phyloP scores from a whole-genome alignment of 2,797 vertebrate species.

The Tachyglossus aculeatus region DNA sequence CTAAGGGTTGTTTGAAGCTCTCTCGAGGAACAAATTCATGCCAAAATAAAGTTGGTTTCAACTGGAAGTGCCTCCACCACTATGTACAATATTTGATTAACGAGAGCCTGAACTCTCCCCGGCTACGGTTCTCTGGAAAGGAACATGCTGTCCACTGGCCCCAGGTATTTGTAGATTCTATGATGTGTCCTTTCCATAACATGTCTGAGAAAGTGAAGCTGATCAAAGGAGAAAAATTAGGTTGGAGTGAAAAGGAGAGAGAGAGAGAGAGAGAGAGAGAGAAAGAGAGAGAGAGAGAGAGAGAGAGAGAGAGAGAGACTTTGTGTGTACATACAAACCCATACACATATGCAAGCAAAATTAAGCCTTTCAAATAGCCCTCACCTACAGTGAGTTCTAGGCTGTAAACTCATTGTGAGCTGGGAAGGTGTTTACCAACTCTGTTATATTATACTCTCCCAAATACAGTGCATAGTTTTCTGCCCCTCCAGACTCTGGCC shows the following conservation, averaged over 20 bases:
- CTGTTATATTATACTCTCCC: too few species aligned
- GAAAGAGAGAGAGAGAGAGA: slow-evolving; percentile 15
- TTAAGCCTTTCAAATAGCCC: too few species aligned
- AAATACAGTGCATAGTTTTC: too few species aligned
- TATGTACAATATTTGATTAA: slow-evolving; percentile 1
- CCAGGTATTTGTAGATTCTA: not conserved
- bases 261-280: not conserved
- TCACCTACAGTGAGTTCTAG: too few species aligned
- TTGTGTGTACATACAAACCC: too few species aligned
- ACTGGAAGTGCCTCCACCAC: not conserved
- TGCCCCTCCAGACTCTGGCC: too few species aligned
- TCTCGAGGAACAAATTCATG: too few species aligned
- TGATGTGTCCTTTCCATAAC: not conserved
- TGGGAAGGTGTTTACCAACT: too few species aligned
- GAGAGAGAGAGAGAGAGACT: too few species aligned
- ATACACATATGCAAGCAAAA: too few species aligned
- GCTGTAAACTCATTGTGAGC: too few species aligned
- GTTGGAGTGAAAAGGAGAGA: slow-evolving; percentile 9
- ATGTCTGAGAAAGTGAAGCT: not conserved
- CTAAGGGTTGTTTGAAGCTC: too few species aligned
- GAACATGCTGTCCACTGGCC: slow-evolving; percentile 14
- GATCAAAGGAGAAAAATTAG: not conserved
- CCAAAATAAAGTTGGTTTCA: not conserved
- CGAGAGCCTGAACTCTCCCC: not conserved
- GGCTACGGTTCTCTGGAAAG: slow-evolving; percentile 19